phyloP scores from a whole-genome alignment of 2,797 vertebrate genomes.

The Glyptemys insculpta region DNA sequence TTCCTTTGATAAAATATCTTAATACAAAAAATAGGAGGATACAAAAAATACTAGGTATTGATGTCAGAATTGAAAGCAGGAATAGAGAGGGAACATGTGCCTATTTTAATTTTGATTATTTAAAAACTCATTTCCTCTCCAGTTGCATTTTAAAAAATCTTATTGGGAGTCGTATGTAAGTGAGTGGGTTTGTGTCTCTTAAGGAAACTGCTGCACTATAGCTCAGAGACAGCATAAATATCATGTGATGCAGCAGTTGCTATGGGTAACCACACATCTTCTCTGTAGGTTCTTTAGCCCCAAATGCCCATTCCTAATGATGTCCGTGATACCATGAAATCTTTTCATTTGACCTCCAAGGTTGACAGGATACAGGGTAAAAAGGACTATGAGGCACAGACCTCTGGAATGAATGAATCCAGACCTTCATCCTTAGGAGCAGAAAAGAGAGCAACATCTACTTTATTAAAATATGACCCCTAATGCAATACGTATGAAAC shows the following conservation, averaged over 20 bases:
- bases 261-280: slow-evolving; percentile 43
- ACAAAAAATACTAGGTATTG: neutral
- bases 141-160: neutral
- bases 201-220: slow-evolving; percentile 18
- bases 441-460: neutral
- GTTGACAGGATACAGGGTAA: neutral
- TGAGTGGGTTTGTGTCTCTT: neutral
- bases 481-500: slow-evolving; percentile 10
- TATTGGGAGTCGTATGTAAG: neutral
- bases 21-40: neutral
- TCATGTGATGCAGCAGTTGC: slow-evolving; percentile 24
- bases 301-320: slow-evolving; percentile 31
- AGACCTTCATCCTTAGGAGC: neutral
- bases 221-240: slow-evolving; percentile 38
- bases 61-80: neutral
- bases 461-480: slow-evolving; percentile 31
- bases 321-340: slow-evolving; percentile 30
- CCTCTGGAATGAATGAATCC: neutral
- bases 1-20: neutral
- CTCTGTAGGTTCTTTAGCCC: slow-evolving; percentile 38
- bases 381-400: neutral
- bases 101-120: neutral
- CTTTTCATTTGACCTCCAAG: slow-evolving; percentile 18
- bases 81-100: neutral
- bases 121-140: neutral